phyloP scores from a whole-genome alignment of 2,113 vertebrate species.

The Labeo catla region DNA sequence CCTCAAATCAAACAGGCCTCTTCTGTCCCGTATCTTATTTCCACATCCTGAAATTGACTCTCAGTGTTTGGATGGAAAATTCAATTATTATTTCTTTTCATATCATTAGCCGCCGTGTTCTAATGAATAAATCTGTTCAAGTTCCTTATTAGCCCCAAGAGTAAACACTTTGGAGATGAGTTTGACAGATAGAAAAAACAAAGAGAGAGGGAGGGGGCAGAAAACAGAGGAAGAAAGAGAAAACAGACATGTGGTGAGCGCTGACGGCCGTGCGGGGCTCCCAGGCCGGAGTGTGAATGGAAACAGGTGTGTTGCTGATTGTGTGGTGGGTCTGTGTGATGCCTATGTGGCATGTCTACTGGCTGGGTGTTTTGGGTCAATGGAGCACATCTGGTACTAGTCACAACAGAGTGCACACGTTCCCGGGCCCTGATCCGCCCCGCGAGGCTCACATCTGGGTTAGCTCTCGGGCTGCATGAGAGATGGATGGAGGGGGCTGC shows the following conservation, averaged over 20 bases:
- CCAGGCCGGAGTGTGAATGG: conserved; percentile 75
- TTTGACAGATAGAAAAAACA: conserved; percentile 62
- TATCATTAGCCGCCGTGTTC: conserved; percentile 67
- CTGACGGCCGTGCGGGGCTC: conserved; percentile 66
- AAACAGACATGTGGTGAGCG: conserved; percentile 57
- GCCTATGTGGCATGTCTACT: conserved; percentile 82
- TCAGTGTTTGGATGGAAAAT: conserved; percentile 72
- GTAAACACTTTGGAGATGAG: conserved; percentile 66
- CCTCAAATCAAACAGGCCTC: conserved; percentile 71
- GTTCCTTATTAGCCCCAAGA: conserved; percentile 64
- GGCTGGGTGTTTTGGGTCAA: conserved; percentile 85
- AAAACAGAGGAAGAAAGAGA: conserved; percentile 59
- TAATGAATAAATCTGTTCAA: conserved; percentile 66
- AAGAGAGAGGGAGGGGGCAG: conserved; percentile 25
- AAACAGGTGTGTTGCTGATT: conserved; percentile 83
- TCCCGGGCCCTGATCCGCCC: conserved; percentile 77
- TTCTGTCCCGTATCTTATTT: conserved; percentile 65
- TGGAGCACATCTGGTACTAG: conserved; percentile 86
- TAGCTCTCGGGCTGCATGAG: conserved; percentile 65
- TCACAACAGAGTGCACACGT: conserved; percentile 84
- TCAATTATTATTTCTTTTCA: conserved; percentile 72
- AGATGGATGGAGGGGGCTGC: conserved; percentile 51
- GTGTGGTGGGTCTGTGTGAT: conserved; percentile 82
- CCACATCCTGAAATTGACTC: conserved; percentile 58
- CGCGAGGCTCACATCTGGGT: conserved; percentile 81